phyloP scores from a whole-genome alignment of 1,140 invertebrate species.

The Cherax quadricarinatus region DNA sequence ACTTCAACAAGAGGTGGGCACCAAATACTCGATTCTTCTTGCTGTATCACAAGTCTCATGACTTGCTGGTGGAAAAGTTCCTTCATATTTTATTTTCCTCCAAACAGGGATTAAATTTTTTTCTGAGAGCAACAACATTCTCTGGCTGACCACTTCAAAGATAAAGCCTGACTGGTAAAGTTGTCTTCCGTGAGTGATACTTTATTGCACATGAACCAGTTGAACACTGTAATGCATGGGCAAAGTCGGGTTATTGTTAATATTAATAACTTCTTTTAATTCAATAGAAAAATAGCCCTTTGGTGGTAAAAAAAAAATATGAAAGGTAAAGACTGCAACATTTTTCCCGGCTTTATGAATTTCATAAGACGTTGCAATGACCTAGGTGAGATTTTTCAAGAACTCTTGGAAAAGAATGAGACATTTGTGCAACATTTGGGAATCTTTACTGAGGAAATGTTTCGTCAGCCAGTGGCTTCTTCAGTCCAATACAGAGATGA shows the following conservation, averaged over 20 bases:
- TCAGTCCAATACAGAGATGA: no score
- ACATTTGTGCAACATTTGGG: no score
- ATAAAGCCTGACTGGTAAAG: constrained; percentile 27
- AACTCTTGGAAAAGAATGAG: background rate
- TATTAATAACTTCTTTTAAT: constrained; percentile 8
- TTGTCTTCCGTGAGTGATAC: constrained; percentile 26
- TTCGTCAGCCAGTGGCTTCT: no score
- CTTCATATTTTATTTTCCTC: constrained; percentile 6
- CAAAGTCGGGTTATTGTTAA: constrained; percentile 19
- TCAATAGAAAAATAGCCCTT: constrained; percentile 25
- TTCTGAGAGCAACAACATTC: background rate
- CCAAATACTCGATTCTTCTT: constrained; percentile 33
- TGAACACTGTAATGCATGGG: constrained; percentile 26
- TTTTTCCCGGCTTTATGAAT: background rate
- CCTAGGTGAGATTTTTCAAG: background rate
- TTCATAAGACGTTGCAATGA: constrained; percentile 6
- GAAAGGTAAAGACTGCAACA: background rate
- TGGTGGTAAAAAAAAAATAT: constrained; percentile 8
- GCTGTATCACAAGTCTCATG: constrained; percentile 30
- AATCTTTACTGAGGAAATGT: no score
- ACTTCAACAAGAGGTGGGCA: constrained; percentile 23
- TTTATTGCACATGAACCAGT: constrained; percentile 22
- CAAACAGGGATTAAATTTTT: constrained; percentile 5
- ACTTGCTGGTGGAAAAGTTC: constrained; percentile 32
- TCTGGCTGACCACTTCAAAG: background rate